Evolutionary conservation across 2,113 vertebrate species (phyloP).

Genomic region (Rafetus swinhoei): DNA sequence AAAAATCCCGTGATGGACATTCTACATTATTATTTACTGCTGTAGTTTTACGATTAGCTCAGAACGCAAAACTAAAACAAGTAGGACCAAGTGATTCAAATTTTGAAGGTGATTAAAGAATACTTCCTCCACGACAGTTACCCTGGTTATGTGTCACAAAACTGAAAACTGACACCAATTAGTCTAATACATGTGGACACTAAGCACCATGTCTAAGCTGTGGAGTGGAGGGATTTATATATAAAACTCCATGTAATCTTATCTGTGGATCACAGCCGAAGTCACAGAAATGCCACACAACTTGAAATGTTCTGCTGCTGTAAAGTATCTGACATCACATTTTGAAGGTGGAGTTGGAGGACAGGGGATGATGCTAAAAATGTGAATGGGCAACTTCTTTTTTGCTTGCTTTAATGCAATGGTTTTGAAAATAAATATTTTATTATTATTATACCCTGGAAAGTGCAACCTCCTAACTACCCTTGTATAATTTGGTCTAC

Average conservation of each 20-base stretch:
- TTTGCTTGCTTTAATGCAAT: background rate
- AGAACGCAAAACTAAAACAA: background rate
- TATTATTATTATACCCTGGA: background rate
- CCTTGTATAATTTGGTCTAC: background rate
- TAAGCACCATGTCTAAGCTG: constrained; percentile 1
- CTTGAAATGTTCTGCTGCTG: background rate
- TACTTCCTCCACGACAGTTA: background rate
- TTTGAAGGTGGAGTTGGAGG: background rate
- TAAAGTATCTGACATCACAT: background rate
- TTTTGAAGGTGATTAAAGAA: background rate
- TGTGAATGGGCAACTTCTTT: background rate
- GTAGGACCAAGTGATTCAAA: background rate
- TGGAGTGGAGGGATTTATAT: background rate
- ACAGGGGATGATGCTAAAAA: background rate
- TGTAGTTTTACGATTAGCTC: background rate
- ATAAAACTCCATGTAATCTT: background rate
- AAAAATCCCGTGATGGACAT: background rate
- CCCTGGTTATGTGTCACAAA: background rate
- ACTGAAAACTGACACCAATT: background rate
- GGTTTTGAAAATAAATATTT: background rate
- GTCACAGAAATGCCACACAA: background rate
- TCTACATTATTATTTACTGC: background rate
- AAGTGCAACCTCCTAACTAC: background rate
- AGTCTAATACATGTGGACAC: background rate
- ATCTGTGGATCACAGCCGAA: background rate